Evolutionary conservation across 2,113 vertebrate species (phyloP), one percentile per base, ranked within the genome.

Genomic region (Danionella cerebrum): DNA sequence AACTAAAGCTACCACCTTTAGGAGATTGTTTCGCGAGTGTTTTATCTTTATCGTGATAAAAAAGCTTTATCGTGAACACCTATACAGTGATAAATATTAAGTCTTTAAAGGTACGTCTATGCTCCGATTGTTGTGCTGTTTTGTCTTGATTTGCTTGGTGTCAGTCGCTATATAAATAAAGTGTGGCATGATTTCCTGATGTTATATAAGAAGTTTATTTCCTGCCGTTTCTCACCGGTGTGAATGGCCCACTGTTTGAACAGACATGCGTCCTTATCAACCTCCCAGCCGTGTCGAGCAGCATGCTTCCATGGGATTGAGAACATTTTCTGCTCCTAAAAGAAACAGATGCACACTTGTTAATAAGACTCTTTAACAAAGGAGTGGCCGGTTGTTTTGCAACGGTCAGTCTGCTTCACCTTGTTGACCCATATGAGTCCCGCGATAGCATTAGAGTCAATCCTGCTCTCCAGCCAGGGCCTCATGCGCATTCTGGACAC

Each of bases 281-380:
- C 80, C 71, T 96, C 90, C 95, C 95, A 99, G 45, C 96, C 96
- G 0, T 97, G 96, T 19, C 95, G 91, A 18, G 96, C 96, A 0
- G 96, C 96, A 0, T 98, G 96, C 45, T 98, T 99, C 96, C 96
- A 99, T 0, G 96, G 96, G 67, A 99, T 97, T 12, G 92, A 90
- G 78, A 99, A 99, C 58, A 89, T 89, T 47, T 73, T 91, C 75
- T 91, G 87, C 0, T 95, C 93, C 96, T 98, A 69, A 74, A 51
- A 63, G 21, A 25, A 6, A 33, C 29, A 33, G 5, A 33, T 9
- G 9, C 29, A 33, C 29, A 33, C 29, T 6, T 9, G 9, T 33
- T 9, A 6, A 9, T 33, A 33, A 33, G 21, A 19, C 16, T 2
- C 45, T 22, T 5, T 3, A 9, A 29, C 10, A 25, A 5, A 1